A percentile compares a stretch with the other conserved stretches of the same genome.
Conservation (phyloP, 2,113 vertebrate genomes). For the Pipa parva region DNA sequence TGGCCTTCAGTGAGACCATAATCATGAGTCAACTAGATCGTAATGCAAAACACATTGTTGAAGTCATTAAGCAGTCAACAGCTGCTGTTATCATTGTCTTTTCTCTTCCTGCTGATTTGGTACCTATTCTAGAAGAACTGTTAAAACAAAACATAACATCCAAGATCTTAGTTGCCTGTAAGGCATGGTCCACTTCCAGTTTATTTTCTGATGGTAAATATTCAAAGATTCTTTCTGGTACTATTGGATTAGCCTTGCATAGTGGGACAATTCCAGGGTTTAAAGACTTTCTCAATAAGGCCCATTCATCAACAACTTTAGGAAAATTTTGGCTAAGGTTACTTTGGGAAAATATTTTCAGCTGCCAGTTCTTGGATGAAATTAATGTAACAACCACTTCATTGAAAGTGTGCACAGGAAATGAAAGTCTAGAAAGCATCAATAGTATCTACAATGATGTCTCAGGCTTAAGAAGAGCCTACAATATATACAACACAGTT, state of each 20-base stretch:
- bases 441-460: conserved; percentile 33
- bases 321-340: conserved; percentile 6
- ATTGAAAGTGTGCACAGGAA: conserved; percentile 7
- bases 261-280: conserved; percentile 28
- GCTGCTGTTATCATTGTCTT: conserved; percentile 34
- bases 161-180: conserved; percentile 17
- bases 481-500: conserved; percentile 20
- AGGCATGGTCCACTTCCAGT: conserved; percentile 21
- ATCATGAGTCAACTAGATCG: not conserved
- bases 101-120: conserved; percentile 10
- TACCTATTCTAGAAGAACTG: conserved; percentile 31
- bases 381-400: not conserved
- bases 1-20: conserved; percentile 30
- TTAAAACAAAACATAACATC: not conserved
- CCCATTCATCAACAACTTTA: conserved; percentile 4
- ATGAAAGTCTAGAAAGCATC: conserved; percentile 4
- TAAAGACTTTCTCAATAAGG: conserved; percentile 21
- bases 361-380: conserved; percentile 8
- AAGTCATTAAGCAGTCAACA: conserved; percentile 16
- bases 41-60: not conserved
- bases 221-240: conserved; percentile 2
- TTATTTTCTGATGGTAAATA: not conserved
- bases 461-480: conserved; percentile 15
- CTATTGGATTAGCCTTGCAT: conserved; percentile 6
- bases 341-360: conserved; percentile 36